A percentile compares a stretch with the other conserved stretches of the same genome.
Conservation (phyloP, 2,113 vertebrate species). For the Tachuris rubrigastra region DNA sequence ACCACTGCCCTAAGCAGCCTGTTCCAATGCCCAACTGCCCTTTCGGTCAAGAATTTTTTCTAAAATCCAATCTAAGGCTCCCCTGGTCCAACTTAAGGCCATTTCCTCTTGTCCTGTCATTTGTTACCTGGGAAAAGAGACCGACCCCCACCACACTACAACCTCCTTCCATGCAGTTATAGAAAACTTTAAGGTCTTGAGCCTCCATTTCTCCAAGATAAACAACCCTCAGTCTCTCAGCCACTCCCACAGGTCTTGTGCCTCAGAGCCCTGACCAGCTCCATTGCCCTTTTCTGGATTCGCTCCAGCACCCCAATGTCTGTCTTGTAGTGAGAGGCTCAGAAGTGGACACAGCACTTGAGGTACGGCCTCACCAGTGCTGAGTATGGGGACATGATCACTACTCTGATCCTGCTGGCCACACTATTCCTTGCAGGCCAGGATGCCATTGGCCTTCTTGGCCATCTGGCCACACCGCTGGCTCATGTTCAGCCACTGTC, state of each 20-base stretch:
- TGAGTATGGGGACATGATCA: fast-evolving
- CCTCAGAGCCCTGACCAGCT: neutral
- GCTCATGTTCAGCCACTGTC: neutral
- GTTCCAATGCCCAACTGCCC: neutral
- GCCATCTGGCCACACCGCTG: neutral
- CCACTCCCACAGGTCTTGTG: neutral
- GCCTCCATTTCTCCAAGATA: neutral
- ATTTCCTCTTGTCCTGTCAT: neutral
- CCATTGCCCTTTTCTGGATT: fast-evolving
- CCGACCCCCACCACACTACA: neutral
- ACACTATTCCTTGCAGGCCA: fast-evolving
- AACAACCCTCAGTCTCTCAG: neutral
- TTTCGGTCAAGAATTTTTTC: neutral
- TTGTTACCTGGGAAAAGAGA: neutral
- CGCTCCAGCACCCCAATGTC: no score
- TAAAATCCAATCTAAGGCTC: neutral
- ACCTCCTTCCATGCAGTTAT: neutral
- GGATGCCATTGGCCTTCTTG: neutral
- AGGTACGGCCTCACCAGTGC: neutral
- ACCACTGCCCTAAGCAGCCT: neutral
- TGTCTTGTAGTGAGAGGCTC: neutral
- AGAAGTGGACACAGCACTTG: neutral
- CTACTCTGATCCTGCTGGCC: neutral
- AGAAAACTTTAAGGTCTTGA: neutral
- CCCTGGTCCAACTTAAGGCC: neutral